phyloP scores from a whole-genome alignment of 2,888 invertebrate species.

The Cataglyphis livida region DNA sequence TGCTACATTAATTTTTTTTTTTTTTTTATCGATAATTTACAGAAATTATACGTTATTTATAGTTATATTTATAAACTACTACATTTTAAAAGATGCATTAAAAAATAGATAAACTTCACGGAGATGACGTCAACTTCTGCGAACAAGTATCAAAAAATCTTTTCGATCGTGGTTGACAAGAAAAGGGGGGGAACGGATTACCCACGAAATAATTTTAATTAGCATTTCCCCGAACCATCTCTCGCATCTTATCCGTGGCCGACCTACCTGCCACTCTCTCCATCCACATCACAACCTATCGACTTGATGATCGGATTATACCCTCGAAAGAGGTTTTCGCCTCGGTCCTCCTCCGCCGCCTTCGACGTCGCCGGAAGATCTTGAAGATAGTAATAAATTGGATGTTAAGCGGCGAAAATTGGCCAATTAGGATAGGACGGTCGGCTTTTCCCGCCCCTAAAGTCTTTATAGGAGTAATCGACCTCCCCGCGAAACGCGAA shows the following conservation, averaged over 20 bases:
- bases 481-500: constrained; percentile 77
- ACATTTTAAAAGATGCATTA: not conserved
- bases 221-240: constrained; percentile 57
- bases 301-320: constrained; percentile 78
- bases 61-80: not conserved
- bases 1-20: not conserved
- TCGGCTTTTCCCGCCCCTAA: constrained; percentile 79
- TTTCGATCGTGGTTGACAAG: constrained; percentile 55
- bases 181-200: constrained; percentile 62
- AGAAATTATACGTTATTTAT: not conserved
- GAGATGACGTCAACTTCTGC: constrained; percentile 13
- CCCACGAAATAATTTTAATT: constrained; percentile 78
- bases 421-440: constrained; percentile 81
- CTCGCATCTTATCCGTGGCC: constrained; percentile 32
- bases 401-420: constrained; percentile 83
- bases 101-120: constrained; percentile 15
- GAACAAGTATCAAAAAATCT: constrained; percentile 26
- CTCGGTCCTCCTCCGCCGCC: constrained; percentile 48
- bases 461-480: constrained; percentile 80
- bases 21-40: not conserved
- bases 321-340: constrained; percentile 73
- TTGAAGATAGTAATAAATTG: constrained; percentile 82
- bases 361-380: constrained; percentile 70
- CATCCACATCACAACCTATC: constrained; percentile 69
- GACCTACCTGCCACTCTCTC: constrained; percentile 49